Conservation (phyloP, 2,113 vertebrate genomes). For the Terrapene triunguis region DNA sequence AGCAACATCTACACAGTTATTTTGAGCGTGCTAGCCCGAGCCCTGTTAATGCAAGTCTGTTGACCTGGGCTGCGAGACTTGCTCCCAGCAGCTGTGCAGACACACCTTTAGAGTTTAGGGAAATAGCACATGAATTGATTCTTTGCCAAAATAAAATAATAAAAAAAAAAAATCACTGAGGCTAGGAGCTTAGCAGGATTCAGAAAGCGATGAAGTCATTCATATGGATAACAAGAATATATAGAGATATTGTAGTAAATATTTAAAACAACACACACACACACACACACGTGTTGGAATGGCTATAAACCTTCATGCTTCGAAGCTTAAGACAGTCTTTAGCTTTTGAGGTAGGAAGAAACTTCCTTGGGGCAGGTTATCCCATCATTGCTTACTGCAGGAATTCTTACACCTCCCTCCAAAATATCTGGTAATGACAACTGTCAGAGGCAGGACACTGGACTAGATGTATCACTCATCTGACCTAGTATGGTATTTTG, state of each 20-base stretch:
- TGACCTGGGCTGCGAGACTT: neutral
- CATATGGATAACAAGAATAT: neutral
- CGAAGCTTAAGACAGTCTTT: neutral
- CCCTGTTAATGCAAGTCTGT: neutral
- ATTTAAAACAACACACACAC: neutral
- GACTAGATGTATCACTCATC: neutral
- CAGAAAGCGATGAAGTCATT: neutral
- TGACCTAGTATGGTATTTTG: neutral
- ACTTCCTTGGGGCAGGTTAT: neutral
- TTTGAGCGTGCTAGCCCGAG: neutral
- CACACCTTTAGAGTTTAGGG: neutral
- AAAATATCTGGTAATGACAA: neutral
- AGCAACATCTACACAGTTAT: neutral
- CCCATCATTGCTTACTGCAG: neutral
- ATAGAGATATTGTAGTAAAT: neutral
- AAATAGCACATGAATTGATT: neutral
- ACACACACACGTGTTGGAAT: neutral
- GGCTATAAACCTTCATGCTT: neutral
- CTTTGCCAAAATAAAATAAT: neutral
- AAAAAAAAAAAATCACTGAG: neutral
- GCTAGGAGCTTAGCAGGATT: neutral
- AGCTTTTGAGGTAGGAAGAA: neutral
- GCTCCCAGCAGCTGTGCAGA: neutral
- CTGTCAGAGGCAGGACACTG: neutral
- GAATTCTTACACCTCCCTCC: neutral